A percentile compares a stretch with the other conserved stretches of the same genome.
Conservation (phyloP, 2,888 invertebrate genomes). For the Drosophila bunnanda region DNA sequence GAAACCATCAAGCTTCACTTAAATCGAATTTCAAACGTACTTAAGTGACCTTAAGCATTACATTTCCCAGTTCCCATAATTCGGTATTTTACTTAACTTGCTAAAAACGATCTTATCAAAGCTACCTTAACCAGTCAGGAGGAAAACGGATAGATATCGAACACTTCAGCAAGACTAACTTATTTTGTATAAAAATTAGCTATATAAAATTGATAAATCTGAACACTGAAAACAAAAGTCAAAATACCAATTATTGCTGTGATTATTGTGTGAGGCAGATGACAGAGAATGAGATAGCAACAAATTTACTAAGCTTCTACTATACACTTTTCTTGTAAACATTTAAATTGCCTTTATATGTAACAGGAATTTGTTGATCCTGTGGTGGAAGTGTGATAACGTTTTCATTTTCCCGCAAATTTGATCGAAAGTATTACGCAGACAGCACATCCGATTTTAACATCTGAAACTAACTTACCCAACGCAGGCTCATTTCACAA, state of each 20-base stretch:
- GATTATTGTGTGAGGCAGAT: conserved; percentile 61
- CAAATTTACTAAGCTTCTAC: conserved; percentile 42
- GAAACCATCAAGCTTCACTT: conserved; percentile 51
- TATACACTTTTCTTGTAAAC: conserved; percentile 1
- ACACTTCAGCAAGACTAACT: conserved; percentile 34
- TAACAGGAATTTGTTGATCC: conserved; percentile 26
- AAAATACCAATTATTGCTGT: conserved; percentile 64
- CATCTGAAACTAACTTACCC: conserved; percentile 11
- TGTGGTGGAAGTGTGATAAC: conserved; percentile 2
- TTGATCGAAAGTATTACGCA: conserved; percentile 38
- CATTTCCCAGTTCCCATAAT: conserved; percentile 15
- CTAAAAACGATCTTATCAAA: conserved; percentile 9
- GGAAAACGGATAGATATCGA: conserved; percentile 19
- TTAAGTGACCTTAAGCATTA: conserved; percentile 67
- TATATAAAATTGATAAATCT: conserved; percentile 32
- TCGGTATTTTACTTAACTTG: conserved; percentile 9
- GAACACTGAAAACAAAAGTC: conserved; percentile 56
- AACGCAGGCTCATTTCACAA: conserved; percentile 21
- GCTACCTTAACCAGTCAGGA: conserved; percentile 23
- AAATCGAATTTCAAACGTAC: conserved; percentile 62
- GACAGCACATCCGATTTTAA: conserved; percentile 22
- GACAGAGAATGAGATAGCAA: conserved; percentile 29
- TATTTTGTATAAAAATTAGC: conserved; percentile 34
- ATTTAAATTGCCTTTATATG: neutral
- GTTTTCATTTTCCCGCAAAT: neutral